Evolutionary conservation across 2,797 vertebrate genomes (phyloP).

Genomic region (Huso huso): DNA sequence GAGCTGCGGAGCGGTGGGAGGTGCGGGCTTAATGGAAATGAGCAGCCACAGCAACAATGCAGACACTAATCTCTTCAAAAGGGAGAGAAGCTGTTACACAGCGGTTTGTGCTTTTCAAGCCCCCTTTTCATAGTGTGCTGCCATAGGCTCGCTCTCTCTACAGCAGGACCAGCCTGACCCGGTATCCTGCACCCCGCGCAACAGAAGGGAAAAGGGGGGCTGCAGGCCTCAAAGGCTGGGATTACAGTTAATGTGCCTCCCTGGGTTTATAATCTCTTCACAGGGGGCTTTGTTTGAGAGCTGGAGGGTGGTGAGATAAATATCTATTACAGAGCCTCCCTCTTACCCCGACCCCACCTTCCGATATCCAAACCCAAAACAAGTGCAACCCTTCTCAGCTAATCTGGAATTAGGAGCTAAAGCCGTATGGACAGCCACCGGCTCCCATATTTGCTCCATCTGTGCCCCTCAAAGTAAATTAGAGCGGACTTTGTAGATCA

Average conservation of each 20-base stretch:
- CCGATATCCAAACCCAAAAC: constrained; percentile 62
- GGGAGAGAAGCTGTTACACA: constrained; percentile 71
- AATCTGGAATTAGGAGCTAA: constrained; percentile 71
- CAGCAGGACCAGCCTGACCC: constrained; percentile 56
- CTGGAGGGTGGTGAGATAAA: constrained; percentile 72
- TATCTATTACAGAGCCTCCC: constrained; percentile 78
- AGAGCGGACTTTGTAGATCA: constrained; percentile 53
- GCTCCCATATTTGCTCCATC: constrained; percentile 73
- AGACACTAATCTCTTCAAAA: constrained; percentile 75
- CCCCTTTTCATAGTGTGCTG: constrained; percentile 37
- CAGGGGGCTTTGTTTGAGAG: constrained; percentile 73
- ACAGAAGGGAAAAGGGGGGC: constrained; percentile 59
- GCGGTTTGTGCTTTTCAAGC: constrained; percentile 61
- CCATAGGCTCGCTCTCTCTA: constrained; percentile 51
- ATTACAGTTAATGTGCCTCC: constrained; percentile 82
- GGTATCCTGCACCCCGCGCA: constrained; percentile 33
- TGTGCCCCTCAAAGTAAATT: constrained; percentile 56
- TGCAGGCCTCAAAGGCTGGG: constrained; percentile 67
- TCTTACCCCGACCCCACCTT: constrained; percentile 55
- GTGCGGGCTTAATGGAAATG: constrained; percentile 72
- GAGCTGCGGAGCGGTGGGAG: constrained; percentile 26
- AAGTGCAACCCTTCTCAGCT: constrained; percentile 67
- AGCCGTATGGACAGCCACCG: constrained; percentile 54
- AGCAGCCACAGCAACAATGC: constrained; percentile 72
- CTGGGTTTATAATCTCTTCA: constrained; percentile 77